A percentile compares a stretch with the other conserved stretches of the same genome.
phyloP scores from a whole-genome alignment of 2,113 vertebrate genomes.

The Labrus mixtus region DNA sequence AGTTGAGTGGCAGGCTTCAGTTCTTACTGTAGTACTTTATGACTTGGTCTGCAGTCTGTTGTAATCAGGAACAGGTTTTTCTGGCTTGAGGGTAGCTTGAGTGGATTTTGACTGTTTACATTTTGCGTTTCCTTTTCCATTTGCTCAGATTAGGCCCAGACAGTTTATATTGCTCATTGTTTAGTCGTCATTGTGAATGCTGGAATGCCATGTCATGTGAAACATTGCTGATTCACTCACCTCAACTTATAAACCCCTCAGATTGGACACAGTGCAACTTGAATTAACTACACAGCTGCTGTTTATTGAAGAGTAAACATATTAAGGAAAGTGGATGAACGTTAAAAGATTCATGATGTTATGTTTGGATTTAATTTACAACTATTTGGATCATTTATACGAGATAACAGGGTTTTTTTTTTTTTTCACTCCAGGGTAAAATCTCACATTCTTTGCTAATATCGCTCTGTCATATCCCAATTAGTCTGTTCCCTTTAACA shows the following conservation, averaged over 20 bases:
- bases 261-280: slow-evolving; percentile 4
- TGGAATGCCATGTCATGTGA: slow-evolving; percentile 6
- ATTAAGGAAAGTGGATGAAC: slow-evolving; percentile 22
- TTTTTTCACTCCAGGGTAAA: not conserved
- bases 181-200: slow-evolving; percentile 8
- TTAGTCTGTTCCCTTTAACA: slow-evolving; percentile 64
- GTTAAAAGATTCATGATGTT: slow-evolving; percentile 9
- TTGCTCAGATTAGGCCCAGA: slow-evolving; percentile 28
- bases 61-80: slow-evolving; percentile 50
- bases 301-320: slow-evolving; percentile 16
- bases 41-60: slow-evolving; percentile 7
- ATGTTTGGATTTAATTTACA: slow-evolving; percentile 27
- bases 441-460: slow-evolving; percentile 5
- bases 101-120: slow-evolving; percentile 49
- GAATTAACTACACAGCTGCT: slow-evolving; percentile 2
- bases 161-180: slow-evolving; percentile 30
- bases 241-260: not conserved
- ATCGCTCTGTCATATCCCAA: slow-evolving; percentile 22
- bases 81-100: slow-evolving; percentile 11
- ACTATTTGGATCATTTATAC: slow-evolving; percentile 21
- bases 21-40: slow-evolving; percentile 8
- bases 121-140: slow-evolving; percentile 16
- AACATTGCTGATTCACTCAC: slow-evolving; percentile 6
- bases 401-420: slow-evolving; percentile 15
- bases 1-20: slow-evolving; percentile 1